Base-by-base conservation (phyloP, 1,140 invertebrate genomes). In the Drosophila fuyamai region DNA sequence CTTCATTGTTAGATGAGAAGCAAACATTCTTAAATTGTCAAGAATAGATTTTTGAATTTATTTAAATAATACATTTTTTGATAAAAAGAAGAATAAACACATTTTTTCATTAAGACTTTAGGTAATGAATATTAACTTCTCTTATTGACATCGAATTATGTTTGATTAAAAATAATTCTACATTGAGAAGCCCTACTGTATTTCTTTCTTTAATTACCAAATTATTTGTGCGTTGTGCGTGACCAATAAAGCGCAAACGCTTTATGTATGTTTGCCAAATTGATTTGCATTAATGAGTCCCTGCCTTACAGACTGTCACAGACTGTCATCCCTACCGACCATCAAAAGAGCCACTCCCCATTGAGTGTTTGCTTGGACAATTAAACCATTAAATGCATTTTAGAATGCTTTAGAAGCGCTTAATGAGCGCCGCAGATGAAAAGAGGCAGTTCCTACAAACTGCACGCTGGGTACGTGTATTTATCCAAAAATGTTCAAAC, bases 351-450 rank as follows among this genome's bases (percentile, higher is more conserved):
- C 54, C 73, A 57, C 73, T 67, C 73, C 73, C 72, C 57, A n/a
- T 14, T 41, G 38, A 76, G 35, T 63, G 16, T 47, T 76, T 57
- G 74, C 27, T 27, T 32, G 14, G 48, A 60, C 75, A 71, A 77
- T 77, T 77, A 77, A 77, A 51, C 66, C 56, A 77, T 77, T 77
- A 77, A 62, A 48, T 55, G 75, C 75, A 56, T 71, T 77, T 75
- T 62, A 77, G 74, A 77, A 77, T 40, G 65, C 65, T 76, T 76
- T 54, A 60, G 74, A 61, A 56, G 63, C 74, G 72, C 62, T 59
- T 76, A 68, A 68, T 68, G 65, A 68, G 73, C 61, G 72, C 55
- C 54, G 70, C 71, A 76, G 72, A 77, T 77, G 72, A 76, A 67
- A 76, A 71, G 44, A 58, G 54, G 46, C 73, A 76, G 63, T 76